These are phyloP conservation scores for Rhadinocentrus ornatus DNA, from an alignment of 2,797 vertebrate species.

Conservation along the genomic window DNA sequence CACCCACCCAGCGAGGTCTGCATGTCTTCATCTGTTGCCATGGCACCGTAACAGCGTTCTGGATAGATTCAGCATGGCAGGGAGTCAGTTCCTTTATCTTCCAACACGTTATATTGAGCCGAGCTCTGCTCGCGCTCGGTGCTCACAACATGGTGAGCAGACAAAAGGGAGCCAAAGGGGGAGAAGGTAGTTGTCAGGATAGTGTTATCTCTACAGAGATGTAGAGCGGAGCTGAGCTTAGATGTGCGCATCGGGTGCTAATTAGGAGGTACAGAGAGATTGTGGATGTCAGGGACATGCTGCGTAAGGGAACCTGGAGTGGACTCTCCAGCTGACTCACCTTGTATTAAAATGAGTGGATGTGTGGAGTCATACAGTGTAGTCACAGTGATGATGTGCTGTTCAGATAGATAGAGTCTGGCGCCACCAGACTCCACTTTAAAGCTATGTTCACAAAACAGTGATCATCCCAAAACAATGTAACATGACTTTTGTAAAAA, in stretches of 20 bases:
- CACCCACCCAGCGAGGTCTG: constrained; percentile 68
- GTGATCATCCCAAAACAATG: not conserved
- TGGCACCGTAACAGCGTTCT: constrained; percentile 76
- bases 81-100: constrained; percentile 79
- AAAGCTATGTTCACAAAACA: not conserved
- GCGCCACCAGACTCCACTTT: not conserved
- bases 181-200: constrained; percentile 56
- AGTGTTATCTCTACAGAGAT: constrained; percentile 43
- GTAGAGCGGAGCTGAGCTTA: constrained; percentile 24
- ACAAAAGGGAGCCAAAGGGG: constrained; percentile 53
- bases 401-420: constrained; percentile 1
- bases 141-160: constrained; percentile 54
- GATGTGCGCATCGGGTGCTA: constrained; percentile 43
- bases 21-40: constrained; percentile 84
- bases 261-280: constrained; percentile 46
- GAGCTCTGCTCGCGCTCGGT: constrained; percentile 45
- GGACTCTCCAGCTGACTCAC: constrained; percentile 52
- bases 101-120: constrained; percentile 66
- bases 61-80: constrained; percentile 74
- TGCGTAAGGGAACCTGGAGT: constrained; percentile 41
- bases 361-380: constrained; percentile 17
- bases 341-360: constrained; percentile 32
- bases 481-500: not conserved
- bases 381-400: constrained; percentile 10
- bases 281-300: constrained; percentile 43